Evolutionary conservation across 2,113 vertebrate species (phyloP), one percentile per base, ranked within the genome.

Genomic region (Pontoporia blainvillei): DNA sequence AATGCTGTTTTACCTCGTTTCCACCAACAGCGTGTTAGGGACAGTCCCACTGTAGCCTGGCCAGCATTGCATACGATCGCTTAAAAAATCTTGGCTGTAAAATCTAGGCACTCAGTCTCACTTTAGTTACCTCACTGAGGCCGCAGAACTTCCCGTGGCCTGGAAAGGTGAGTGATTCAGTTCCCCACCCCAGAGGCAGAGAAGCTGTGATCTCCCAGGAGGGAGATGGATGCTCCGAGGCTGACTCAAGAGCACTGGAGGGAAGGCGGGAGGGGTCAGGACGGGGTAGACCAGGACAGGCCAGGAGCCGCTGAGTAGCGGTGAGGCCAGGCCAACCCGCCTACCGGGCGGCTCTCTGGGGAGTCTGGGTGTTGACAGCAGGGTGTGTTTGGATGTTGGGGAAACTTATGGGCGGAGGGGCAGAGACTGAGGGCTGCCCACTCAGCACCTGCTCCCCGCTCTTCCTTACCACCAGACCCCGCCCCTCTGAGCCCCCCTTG

Each of bases 31-130:
- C 1, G 0, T 2, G 54, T 25, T 31, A 3, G 27, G 3, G 29
- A 13, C n/a, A 5, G 6, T 1, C 21, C 36, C 8, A 0, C 0
- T 0, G 4, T 2, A 6, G 66, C 21, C 4, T 12, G 34, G 78
- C 31, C 27, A 17, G 87, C 44, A 14, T 67, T 5, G 57, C 0
- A 17, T 15, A 5, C 0, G 5, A 11, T 29, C 46, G 0, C 31
- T 2, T 8, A 34, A 18, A 67, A 46, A 41, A 14, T 4, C 3
- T 41, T 25, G 29, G 27, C 31, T n/a, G 8, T 31, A 13, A 64
- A 73, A 23, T 18, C 9, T 23, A 21, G 18, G 69, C 1, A 2
- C 27, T 64, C 29, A 25, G 11, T 18, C 17, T 31, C 34, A 23
- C 36, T 46, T 29, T 25, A 0, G 0, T 49, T 3, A 12, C 25